Base-by-base conservation (phyloP, 2,113 vertebrate genomes). In the Melanostigma gelatinosum region DNA sequence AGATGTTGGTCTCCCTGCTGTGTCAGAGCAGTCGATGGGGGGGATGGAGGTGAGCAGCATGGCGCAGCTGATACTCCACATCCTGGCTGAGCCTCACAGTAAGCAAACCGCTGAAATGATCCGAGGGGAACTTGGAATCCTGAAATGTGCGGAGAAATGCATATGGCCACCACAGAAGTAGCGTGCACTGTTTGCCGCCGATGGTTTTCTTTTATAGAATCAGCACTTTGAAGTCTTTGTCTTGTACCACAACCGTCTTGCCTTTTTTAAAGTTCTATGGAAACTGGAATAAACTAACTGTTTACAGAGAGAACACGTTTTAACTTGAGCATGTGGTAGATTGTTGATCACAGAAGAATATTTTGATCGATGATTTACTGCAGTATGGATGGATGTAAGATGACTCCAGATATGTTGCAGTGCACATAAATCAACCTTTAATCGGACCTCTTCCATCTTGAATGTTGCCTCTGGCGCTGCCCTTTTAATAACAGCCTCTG, bases 41-140 rank as follows among this genome's bases (percentile, higher is more conserved):
- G 93, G 96, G 80, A 96, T 90, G 93, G 97, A 98, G 91, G 97
- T 98, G 90, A 96, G 94, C 81, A 96, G 94, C 87, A 98, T 98
- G 97, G 96, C 96, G 85, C 93, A 96, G 85, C 84, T 99, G 68
- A 93, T 92, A 24, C 95, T 97, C 66, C 93, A 92, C 86, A 94
- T 99, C 89, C 95, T 97, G 16, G 95, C 94, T 88, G 96, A 96
- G 78, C 95, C 96, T 15, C 93, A 94, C 90, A 95, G 97, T 99
- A 94, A 97, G 97, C 95, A 29, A 24, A 66, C 38, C 11, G 8
- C 32, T 40, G 13, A 24, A 48, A 74, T 15, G 0, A 63, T 2
- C 6, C 36, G 15, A 40, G 16, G 1, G 36, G n/a, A 40, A 11
- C 1, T 22, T 34, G 7, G 3, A 66, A 22, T 11, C n/a, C 34